Percentiles rank a stretch among this genome's conserved stretches.
phyloP scores from a whole-genome alignment of 2,113 vertebrate species.

The Callopanchax toddi region DNA sequence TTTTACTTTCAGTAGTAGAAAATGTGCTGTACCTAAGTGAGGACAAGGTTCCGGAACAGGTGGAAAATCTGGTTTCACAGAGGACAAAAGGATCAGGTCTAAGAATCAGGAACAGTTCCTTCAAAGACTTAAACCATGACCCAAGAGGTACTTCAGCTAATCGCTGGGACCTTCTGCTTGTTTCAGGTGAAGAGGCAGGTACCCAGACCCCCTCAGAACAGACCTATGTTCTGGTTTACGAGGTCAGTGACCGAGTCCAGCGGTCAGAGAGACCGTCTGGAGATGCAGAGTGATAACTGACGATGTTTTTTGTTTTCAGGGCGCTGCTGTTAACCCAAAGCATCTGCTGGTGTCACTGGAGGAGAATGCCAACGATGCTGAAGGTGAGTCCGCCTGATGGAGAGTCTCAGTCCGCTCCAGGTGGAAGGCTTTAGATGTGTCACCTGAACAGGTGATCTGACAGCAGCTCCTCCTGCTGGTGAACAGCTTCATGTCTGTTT shows the following conservation, averaged over 20 bases:
- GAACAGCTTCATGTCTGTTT: background rate
- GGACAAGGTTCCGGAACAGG: too few relatives aligned
- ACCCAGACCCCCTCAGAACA: background rate
- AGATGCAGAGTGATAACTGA: background rate
- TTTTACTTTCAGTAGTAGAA: too few relatives aligned
- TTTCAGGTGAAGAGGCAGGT: conserved; percentile 9
- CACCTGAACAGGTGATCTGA: background rate
- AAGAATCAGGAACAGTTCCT: too few relatives aligned
- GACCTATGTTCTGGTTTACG: conserved; percentile 33
- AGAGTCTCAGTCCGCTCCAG: background rate
- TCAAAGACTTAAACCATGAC: too few relatives aligned
- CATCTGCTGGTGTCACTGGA: conserved; percentile 13
- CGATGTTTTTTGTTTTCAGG: conserved; percentile 17
- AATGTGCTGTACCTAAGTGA: too few relatives aligned
- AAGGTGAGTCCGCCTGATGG: conserved; percentile 13
- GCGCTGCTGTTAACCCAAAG: background rate
- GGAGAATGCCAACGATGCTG: background rate
- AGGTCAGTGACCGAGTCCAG: conserved; percentile 37
- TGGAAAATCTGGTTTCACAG: too few relatives aligned
- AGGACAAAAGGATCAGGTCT: too few relatives aligned
- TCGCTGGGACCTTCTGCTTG: too few relatives aligned
- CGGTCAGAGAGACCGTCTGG: too few relatives aligned
- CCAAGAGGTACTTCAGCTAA: too few relatives aligned
- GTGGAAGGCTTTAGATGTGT: background rate
- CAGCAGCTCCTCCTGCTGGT: background rate